phyloP scores from a whole-genome alignment of 2,113 vertebrate species.

The Narcine bancroftii region DNA sequence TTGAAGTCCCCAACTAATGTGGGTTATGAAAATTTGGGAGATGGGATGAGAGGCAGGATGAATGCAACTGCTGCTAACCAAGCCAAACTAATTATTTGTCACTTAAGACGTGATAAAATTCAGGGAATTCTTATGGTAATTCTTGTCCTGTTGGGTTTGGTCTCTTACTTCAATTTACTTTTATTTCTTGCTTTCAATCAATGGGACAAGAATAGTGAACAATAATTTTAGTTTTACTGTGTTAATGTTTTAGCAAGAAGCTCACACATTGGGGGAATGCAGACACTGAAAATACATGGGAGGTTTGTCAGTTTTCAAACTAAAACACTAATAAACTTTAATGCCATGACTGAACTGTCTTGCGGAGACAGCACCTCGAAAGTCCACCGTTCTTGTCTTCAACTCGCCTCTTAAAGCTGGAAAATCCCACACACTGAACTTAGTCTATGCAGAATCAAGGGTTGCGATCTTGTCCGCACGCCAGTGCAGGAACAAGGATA shows the following conservation, averaged over 20 bases:
- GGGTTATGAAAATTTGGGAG: too few species aligned
- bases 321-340: background rate
- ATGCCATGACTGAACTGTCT: background rate
- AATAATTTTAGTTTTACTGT: background rate
- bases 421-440: background rate
- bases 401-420: background rate
- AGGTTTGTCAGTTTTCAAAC: too few species aligned
- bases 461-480: background rate
- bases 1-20: too few species aligned
- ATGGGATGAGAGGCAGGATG: too few species aligned
- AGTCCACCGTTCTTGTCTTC: background rate
- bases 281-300: background rate
- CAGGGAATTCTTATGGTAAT: too few species aligned
- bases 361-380: background rate
- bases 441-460: background rate
- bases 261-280: background rate
- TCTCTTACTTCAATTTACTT: background rate
- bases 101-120: too few species aligned
- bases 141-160: background rate
- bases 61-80: too few species aligned
- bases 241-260: background rate
- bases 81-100: too few species aligned
- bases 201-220: background rate
- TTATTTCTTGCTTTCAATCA: background rate
- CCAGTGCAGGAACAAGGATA: background rate